Conservation (phyloP, 2,888 invertebrate species). For the Allolobophora icterica region DNA sequence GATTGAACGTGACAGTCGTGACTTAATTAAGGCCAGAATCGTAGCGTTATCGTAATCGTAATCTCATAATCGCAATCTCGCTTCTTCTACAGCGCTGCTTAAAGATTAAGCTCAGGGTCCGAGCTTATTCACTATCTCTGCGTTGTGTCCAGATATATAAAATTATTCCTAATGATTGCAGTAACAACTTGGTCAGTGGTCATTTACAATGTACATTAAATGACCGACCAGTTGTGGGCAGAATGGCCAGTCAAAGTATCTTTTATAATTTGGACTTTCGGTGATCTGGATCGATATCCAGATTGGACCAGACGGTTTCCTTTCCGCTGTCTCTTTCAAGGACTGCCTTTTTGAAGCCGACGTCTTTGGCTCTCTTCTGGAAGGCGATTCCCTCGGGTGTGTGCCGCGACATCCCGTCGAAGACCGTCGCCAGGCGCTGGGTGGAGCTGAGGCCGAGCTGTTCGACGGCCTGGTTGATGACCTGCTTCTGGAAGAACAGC, state of each 20-base stretch:
- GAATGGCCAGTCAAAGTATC: neutral
- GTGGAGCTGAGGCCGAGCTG: constrained; percentile 47
- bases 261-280: neutral
- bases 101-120: too few species aligned
- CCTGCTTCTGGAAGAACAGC: constrained; percentile 51
- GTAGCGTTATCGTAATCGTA: neutral
- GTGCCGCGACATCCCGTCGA: constrained; percentile 51
- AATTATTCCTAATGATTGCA: too few species aligned
- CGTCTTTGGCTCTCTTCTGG: constrained; percentile 44
- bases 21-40: neutral
- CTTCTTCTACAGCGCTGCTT: too few species aligned
- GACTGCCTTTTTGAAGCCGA: constrained; percentile 51
- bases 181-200: too few species aligned
- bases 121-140: too few species aligned
- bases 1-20: neutral
- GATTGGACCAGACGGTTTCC: constrained; percentile 40
- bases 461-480: constrained; percentile 49
- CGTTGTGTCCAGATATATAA: too few species aligned
- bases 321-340: constrained; percentile 46
- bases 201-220: neutral
- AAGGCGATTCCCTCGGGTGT: constrained; percentile 50
- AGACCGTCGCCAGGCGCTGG: constrained; percentile 49
- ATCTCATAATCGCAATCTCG: too few species aligned
- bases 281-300: constrained; percentile 24
- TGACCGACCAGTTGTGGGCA: neutral